Evolutionary conservation across 1,140 invertebrate genomes (phyloP).

Genomic region (Pogonognathellus flavescens): DNA sequence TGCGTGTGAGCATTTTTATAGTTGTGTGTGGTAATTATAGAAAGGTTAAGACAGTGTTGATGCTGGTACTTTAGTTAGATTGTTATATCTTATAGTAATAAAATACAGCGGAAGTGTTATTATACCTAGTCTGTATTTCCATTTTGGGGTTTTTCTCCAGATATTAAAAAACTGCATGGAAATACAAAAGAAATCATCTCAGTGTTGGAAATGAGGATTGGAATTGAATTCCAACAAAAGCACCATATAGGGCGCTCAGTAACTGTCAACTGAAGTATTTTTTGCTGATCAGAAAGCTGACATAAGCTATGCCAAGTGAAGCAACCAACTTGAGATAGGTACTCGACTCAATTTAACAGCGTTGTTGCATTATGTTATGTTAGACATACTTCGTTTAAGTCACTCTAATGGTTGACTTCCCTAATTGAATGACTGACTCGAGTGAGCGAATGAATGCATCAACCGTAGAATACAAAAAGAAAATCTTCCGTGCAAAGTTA

Average conservation of each 20-base stretch:
- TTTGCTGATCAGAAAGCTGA: conserved; percentile 48
- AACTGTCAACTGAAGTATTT: background rate
- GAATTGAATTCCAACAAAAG: background rate
- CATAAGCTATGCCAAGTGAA: conserved; percentile 24
- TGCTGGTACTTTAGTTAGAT: too few relatives aligned
- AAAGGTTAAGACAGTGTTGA: too few relatives aligned
- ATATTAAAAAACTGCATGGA: conserved; percentile 12
- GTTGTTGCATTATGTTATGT: conserved; percentile 7
- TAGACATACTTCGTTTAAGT: background rate
- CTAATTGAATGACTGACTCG: conserved; percentile 14
- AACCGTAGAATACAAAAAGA: background rate
- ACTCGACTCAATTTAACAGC: conserved; percentile 9
- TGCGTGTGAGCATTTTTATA: too few relatives aligned
- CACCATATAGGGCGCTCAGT: background rate
- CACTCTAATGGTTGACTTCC: background rate
- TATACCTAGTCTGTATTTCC: background rate
- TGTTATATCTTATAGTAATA: too few relatives aligned
- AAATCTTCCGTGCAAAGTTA: background rate
- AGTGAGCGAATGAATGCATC: conserved; percentile 8
- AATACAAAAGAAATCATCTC: conserved; percentile 14
- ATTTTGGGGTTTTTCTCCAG: background rate
- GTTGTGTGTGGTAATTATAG: too few relatives aligned
- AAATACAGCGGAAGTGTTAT: background rate
- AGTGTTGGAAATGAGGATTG: background rate
- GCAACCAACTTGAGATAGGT: background rate